Percentiles rank a stretch among this genome's conserved stretches.
phyloP scores from a whole-genome alignment of 2,113 vertebrate species.

The Alethe diademata region DNA sequence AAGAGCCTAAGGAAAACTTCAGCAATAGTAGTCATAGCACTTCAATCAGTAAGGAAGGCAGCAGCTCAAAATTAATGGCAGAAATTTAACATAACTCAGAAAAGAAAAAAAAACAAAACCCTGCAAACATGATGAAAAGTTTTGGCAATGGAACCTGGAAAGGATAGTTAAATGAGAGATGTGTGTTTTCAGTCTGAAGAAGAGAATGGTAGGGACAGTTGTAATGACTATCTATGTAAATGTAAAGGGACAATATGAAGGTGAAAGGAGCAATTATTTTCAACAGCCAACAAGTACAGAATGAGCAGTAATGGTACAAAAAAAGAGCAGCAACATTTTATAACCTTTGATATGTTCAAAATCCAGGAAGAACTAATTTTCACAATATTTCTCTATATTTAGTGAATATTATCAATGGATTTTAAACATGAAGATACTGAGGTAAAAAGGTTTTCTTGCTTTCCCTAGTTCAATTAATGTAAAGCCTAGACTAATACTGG shows the following conservation, averaged over 20 bases:
- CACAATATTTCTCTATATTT: not conserved
- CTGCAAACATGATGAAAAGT: not conserved
- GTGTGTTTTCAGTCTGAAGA: not conserved
- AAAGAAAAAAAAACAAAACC: not conserved
- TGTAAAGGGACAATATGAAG: not conserved
- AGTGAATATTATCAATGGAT: not conserved
- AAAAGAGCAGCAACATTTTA: not conserved
- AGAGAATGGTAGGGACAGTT: not conserved
- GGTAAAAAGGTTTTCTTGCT: not conserved
- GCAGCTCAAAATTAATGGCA: not conserved
- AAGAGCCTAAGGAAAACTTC: not conserved
- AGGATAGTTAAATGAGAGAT: not conserved
- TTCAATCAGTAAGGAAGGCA: not conserved
- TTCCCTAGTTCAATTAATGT: not conserved
- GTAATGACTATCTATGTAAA: not conserved
- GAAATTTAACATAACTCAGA: not conserved
- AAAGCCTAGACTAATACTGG: not conserved
- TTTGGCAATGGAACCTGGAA: not conserved
- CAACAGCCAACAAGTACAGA: not conserved
- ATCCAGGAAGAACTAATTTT: not conserved
- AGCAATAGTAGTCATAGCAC: not conserved
- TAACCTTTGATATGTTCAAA: not conserved
- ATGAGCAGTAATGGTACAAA: not conserved
- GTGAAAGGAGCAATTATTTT: constrained; percentile 2
- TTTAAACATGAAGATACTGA: not conserved